Evolutionary conservation across 2,113 vertebrate species (phyloP).

Genomic region (Salvelinus alpinus): DNA sequence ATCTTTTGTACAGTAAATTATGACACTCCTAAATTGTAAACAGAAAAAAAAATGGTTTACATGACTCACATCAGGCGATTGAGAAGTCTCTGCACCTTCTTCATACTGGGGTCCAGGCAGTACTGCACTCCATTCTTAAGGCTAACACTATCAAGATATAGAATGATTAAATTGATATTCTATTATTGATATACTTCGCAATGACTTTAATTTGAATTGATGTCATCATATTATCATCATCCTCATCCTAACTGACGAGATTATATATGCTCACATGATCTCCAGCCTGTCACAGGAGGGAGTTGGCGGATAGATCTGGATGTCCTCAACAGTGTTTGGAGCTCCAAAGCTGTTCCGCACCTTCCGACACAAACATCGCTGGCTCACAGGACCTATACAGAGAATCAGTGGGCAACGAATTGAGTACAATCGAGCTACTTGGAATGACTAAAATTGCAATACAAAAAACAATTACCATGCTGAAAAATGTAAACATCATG

Average conservation of each 20-base stretch:
- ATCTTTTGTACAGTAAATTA: neutral
- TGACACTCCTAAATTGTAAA: neutral
- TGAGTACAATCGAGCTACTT: neutral
- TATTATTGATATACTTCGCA: too few relatives aligned
- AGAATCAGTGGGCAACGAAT: neutral
- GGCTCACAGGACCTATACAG: slow-evolving; percentile 20
- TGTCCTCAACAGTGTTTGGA: neutral
- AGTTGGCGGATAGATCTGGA: slow-evolving; percentile 57
- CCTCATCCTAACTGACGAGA: neutral
- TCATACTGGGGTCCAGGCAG: slow-evolving; percentile 51
- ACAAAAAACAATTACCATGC: neutral
- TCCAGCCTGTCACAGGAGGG: slow-evolving; percentile 58
- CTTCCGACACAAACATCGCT: slow-evolving; percentile 52
- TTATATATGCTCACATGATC: slow-evolving; percentile 62
- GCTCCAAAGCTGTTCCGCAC: rapidly evolving
- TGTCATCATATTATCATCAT: neutral
- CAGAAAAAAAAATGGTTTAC: neutral
- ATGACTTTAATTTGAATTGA: neutral
- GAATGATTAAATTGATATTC: neutral
- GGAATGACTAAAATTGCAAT: neutral
- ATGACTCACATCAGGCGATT: slow-evolving; percentile 51
- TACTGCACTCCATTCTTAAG: slow-evolving; percentile 24
- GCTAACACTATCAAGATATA: slow-evolving; percentile 52
- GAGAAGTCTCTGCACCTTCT: slow-evolving; percentile 19
- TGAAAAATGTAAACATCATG: neutral